These are phyloP conservation scores for Zaprionus ghesquierei DNA, from an alignment of 1,140 invertebrate genomes.

Conservation along the genomic window DNA sequence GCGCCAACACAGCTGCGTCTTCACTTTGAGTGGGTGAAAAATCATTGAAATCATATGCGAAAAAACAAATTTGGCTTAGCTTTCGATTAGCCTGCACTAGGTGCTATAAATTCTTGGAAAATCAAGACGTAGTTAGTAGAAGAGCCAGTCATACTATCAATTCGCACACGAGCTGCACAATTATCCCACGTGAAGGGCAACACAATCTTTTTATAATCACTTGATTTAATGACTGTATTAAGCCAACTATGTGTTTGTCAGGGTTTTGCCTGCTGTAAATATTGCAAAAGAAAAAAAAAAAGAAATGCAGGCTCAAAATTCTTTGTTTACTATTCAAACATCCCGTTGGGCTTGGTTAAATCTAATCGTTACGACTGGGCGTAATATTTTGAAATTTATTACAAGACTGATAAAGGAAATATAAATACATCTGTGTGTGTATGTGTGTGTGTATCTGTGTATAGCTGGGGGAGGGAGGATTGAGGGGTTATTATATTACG, in stretches of 20 bases:
- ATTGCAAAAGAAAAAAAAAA: constrained; percentile 7
- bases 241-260: not conserved
- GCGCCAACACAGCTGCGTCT: not conserved
- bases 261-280: constrained; percentile 53
- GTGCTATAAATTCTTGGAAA: not conserved
- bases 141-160: not conserved
- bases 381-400: not conserved
- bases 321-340: not conserved
- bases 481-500: too few species aligned
- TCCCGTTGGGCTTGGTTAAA: not conserved
- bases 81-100: not conserved
- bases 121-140: not conserved
- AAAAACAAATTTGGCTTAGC: not conserved
- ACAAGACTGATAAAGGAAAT: not conserved
- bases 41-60: not conserved
- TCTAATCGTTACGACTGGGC: not conserved
- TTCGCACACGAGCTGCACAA: not conserved
- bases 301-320: too few species aligned
- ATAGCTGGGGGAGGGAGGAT: too few species aligned
- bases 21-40: not conserved
- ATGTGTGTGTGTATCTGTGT: not conserved
- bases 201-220: not conserved
- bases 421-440: not conserved
- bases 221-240: constrained; percentile 2
- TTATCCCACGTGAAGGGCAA: not conserved